Evolutionary conservation across 1,140 invertebrate genomes (phyloP), one percentile per base, ranked within the genome.

Genomic region (Penaeus chinensis): DNA sequence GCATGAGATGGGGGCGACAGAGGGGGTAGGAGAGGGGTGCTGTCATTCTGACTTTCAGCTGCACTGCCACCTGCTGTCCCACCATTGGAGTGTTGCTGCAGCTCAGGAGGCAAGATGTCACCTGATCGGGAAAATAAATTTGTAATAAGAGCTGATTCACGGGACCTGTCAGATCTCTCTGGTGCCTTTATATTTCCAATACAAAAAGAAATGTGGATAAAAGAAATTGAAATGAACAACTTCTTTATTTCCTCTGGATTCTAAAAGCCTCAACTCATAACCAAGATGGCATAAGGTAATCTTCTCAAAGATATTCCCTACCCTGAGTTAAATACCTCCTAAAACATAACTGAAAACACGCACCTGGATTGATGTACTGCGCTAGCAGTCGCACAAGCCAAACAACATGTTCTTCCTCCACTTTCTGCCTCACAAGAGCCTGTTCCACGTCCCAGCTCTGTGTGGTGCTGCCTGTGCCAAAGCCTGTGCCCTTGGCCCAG

Each of bases 371-470:
- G 87, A 98, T 96, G 91, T 96, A 98, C 91, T 96, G 96, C 0
- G 96, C 96, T 84, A 98, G 92, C 2, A 97, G 96, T 91, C 93
- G 79, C n/a, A 91, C 85, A 32, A 97, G 91, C 90, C 95, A 97
- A 1, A 97, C 97, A 10, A 98, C 97, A 91, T 98, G 97, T 92
- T 98, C 97, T 91, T 99, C 97, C 92, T 99, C 97, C 89, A 96
- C 96, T 77, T 95, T 95, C 92, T 98, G 97, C 19, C 96, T 93
- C 78, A 97, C 92, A n/a, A 99, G 92, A 42, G 97, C 97, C 91
- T 98, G 96, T 91, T 98, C 97, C 18, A 98, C 96, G 92, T 99
- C 98, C 98, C 98, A 99, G 54, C 96, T 96, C 91, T 98, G 97
- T 84, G 97, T 96, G 3, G 97, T 99, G 2, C 97, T 98, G 2